A percentile compares a stretch with the other conserved stretches of the same genome.
These are phyloP conservation scores for Drosophila sulfurigaster DNA, from an alignment of 1,140 invertebrate species.

Conservation along the genomic window DNA sequence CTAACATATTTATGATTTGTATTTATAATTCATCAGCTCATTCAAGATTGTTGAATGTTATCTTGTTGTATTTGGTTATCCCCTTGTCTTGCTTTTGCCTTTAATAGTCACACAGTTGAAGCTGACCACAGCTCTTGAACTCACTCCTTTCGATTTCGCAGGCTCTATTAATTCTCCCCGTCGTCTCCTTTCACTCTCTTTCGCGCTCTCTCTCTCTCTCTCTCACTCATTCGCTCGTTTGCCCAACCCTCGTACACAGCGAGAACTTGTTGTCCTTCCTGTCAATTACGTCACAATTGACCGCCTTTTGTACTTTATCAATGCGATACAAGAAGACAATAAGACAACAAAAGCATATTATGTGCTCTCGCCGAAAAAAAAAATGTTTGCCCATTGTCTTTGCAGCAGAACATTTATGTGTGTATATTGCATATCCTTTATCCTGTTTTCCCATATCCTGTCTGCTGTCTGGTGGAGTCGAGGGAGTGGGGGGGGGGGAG, in stretches of 20 bases:
- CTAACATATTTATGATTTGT: too few species aligned
- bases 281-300: slow-evolving; percentile 56
- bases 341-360: slow-evolving; percentile 12
- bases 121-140: not conserved
- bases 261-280: slow-evolving; percentile 35
- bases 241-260: not conserved
- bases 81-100: too few species aligned
- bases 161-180: not conserved
- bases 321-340: slow-evolving; percentile 1
- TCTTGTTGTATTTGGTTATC: not conserved
- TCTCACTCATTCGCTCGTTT: not conserved
- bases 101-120: slow-evolving; percentile 4
- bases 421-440: slow-evolving; percentile 14
- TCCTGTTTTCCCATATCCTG: slow-evolving; percentile 26
- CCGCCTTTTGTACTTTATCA: slow-evolving; percentile 53
- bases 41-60: not conserved
- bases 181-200: not conserved
- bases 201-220: not conserved
- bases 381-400: not conserved
- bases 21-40: too few species aligned
- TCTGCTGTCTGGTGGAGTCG: slow-evolving; percentile 9
- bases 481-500: not conserved
- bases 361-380: not conserved
- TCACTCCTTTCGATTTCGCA: not conserved
- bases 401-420: not conserved